Percentiles rank a stretch among this genome's conserved stretches.
These are phyloP conservation scores for Rhinogobius similis DNA, from an alignment of 2,113 vertebrate genomes.

Conservation along the genomic window DNA sequence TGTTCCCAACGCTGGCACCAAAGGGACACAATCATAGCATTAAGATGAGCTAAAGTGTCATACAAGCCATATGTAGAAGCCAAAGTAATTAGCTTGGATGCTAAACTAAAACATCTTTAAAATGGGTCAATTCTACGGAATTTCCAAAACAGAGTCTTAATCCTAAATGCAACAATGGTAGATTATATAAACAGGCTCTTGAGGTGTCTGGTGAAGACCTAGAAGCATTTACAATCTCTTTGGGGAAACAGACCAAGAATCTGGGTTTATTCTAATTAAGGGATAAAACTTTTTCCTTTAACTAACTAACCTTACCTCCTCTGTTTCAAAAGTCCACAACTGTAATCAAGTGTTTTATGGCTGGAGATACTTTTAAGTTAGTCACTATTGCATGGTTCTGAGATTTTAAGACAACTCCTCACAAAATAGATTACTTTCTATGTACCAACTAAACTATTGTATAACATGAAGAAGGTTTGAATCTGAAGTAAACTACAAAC, in stretches of 20 bases:
- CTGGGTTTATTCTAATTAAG: neutral
- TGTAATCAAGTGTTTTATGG: neutral
- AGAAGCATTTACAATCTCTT: neutral
- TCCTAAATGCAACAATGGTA: neutral
- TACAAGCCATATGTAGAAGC: neutral
- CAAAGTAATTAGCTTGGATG: neutral
- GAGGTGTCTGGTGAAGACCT: neutral
- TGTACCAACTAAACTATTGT: no score
- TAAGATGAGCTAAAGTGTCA: constrained; percentile 5
- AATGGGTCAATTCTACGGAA: constrained; percentile 5
- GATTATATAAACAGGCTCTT: neutral
- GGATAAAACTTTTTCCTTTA: neutral
- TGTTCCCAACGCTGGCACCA: constrained; percentile 1
- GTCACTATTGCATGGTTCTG: no score
- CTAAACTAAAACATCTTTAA: constrained; percentile 4
- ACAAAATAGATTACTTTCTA: no score
- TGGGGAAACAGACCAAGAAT: neutral
- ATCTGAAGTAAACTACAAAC: no score
- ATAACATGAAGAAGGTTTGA: no score
- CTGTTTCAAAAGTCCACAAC: neutral
- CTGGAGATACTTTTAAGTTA: no score
- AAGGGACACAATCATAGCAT: neutral
- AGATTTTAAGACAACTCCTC: no score
- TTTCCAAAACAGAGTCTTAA: neutral
- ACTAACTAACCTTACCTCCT: neutral